These are phyloP conservation scores for Zosterops pallidus DNA, from an alignment of 2,113 vertebrate species.

Conservation along the genomic window DNA sequence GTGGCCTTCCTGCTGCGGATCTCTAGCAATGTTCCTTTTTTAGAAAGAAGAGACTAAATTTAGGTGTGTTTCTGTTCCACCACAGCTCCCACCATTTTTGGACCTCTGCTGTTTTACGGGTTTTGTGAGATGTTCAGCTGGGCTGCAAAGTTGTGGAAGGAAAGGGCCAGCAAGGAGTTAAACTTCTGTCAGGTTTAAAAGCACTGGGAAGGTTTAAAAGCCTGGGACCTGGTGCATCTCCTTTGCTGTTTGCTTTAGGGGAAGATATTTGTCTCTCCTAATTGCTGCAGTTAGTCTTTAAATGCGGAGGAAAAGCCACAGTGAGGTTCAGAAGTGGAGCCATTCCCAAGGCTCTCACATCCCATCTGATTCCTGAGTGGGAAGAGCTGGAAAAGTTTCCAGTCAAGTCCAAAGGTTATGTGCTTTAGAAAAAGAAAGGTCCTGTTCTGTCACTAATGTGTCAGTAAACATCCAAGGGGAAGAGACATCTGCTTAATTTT, in stretches of 20 bases:
- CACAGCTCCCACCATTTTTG: background rate
- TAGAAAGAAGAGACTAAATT: background rate
- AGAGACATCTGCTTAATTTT: background rate
- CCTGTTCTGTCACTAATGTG: background rate
- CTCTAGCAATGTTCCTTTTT: background rate
- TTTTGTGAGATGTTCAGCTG: background rate
- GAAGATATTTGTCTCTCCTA: background rate
- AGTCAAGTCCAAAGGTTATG: background rate
- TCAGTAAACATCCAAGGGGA: background rate
- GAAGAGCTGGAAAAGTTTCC: background rate
- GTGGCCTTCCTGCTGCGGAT: background rate
- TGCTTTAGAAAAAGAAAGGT: background rate
- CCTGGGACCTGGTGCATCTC: background rate
- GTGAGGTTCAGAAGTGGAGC: background rate
- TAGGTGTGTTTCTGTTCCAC: background rate
- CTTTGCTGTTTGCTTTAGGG: background rate
- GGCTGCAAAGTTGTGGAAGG: background rate
- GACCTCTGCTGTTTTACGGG: background rate
- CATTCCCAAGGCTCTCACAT: background rate
- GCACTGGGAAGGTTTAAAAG: background rate
- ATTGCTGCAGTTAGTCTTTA: background rate
- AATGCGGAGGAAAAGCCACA: background rate
- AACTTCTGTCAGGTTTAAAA: background rate
- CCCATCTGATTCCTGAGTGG: accelerated
- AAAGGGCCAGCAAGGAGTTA: background rate